Evolutionary conservation across 64 coral and sea anemone species (phyloP), one percentile per base, ranked within the genome.

Genomic region (Porites australiensis): DNA sequence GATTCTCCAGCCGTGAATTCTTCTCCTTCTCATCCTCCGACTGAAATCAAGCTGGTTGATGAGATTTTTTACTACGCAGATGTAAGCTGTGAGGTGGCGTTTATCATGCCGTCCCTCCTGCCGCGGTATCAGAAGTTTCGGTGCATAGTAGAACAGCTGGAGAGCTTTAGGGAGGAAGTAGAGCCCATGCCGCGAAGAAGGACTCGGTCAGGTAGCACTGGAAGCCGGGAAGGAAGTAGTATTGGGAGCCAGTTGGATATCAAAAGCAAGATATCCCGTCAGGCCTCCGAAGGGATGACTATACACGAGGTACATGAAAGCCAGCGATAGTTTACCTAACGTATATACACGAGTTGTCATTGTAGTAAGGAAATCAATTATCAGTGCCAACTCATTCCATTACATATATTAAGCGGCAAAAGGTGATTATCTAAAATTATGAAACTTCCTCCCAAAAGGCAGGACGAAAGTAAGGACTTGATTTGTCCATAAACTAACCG

Each of bases 21-120:
- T 48, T 65, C 79, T 8, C 21, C 79, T 65, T 19, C 60, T 65
- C 8, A 3, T n/a, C 13, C 61, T 0, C 19, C 46, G 44, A 3
- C 45, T 2, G 62, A 84, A 67, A 67, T 16, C 21, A 91, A 76
- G 70, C 88, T 91, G 23, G 69, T 88, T 11, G 93, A 99, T 74
- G 91, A 96, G 49, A 99, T 99, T 72, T 83, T 99, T 11, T 99
- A 99, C 66, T 96, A 94, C 50, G 94, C 94, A 22, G 94, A 99
- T 66, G 89, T 93, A 14, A 88, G 94, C 64, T 86, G 94, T 73
- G 98, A 99, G 20, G 88, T 99, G 16, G 98, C 98, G 0, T 99
- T 99, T 67, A 92, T 99, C 13, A 86, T 96, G 15, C 98, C 98
- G 9, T 88, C 94, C 3, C 74, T 99, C 43, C 83, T 99, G 2